Evolutionary conservation across 2,113 vertebrate species (phyloP).

Genomic region (Tragulus kanchil): DNA sequence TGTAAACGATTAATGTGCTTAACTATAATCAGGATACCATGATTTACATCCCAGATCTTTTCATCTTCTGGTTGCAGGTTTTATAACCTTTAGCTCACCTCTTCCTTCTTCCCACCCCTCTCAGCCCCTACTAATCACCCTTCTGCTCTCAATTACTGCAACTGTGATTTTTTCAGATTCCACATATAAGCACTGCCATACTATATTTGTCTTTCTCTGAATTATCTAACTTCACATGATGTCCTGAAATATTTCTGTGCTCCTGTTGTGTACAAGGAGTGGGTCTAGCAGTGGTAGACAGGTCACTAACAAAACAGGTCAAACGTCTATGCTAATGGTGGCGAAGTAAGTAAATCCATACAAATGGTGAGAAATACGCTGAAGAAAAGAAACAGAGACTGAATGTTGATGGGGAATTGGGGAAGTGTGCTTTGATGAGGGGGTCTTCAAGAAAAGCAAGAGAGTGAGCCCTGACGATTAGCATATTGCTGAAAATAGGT

Average conservation of each 20-base stretch:
- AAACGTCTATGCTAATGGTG: fast-evolving
- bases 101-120: too few relatives aligned
- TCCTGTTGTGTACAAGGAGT: fast-evolving
- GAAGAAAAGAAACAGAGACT: not conserved
- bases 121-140: too few relatives aligned
- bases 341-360: fast-evolving
- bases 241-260: not conserved
- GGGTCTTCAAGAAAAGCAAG: fast-evolving
- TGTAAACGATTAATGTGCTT: not conserved
- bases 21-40: too few relatives aligned
- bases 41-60: not conserved
- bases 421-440: not conserved
- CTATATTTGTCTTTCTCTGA: not conserved
- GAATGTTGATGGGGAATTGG: fast-evolving
- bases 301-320: fast-evolving
- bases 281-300: not conserved
- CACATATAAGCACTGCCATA: too few relatives aligned
- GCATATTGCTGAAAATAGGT: too few relatives aligned
- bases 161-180: not conserved
- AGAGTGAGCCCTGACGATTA: fast-evolving
- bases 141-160: not conserved
- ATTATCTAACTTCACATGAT: not conserved
- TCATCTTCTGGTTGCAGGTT: not conserved
- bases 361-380: fast-evolving
- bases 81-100: not conserved